Percentiles rank a stretch among this genome's conserved stretches.
These are phyloP conservation scores for Mus pahari DNA, from an alignment of 2,113 vertebrate genomes.

Conservation along the genomic window DNA sequence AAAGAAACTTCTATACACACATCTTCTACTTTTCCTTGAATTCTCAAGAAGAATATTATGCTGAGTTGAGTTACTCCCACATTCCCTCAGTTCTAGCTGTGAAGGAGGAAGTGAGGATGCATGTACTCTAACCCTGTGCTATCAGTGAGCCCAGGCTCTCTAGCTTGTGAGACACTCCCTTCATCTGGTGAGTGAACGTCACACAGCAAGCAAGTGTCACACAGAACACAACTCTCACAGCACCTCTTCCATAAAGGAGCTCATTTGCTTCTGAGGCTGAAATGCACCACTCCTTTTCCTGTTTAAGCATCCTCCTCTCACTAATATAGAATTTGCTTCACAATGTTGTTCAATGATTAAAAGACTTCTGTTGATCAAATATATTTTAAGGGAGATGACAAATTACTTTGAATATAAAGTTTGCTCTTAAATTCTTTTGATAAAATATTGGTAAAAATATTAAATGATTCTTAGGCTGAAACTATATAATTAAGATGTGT, in stretches of 20 bases:
- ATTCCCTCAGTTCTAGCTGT: slow-evolving; percentile 26
- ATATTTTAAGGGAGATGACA: slow-evolving; percentile 15
- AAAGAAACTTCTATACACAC: slow-evolving; percentile 44
- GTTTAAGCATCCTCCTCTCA: neutral
- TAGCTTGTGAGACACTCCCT: neutral
- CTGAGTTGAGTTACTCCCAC: slow-evolving; percentile 19
- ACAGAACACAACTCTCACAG: slow-evolving; percentile 33
- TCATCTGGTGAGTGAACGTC: slow-evolving; percentile 15
- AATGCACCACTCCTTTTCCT: neutral
- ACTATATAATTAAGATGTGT: slow-evolving; percentile 30
- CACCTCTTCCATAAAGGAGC: slow-evolving; percentile 6
- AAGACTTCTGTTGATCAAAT: slow-evolving; percentile 47
- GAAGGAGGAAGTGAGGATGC: neutral
- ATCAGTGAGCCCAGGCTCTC: slow-evolving; percentile 14
- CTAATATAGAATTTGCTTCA: slow-evolving; percentile 45
- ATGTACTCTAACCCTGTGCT: neutral
- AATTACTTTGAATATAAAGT: slow-evolving; percentile 44
- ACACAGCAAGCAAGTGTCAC: slow-evolving; percentile 39
- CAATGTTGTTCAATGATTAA: slow-evolving; percentile 41
- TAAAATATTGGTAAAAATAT: slow-evolving; percentile 55
- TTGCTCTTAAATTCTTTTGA: slow-evolving; percentile 55
- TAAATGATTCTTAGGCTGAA: slow-evolving; percentile 18
- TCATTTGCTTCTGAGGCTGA: neutral
- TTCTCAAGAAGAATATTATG: slow-evolving; percentile 15
- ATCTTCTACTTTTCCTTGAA: slow-evolving; percentile 37